Percentiles rank a stretch among this genome's conserved stretches.
phyloP scores from a whole-genome alignment of 2,888 invertebrate species.

The Serrognathus titanus region DNA sequence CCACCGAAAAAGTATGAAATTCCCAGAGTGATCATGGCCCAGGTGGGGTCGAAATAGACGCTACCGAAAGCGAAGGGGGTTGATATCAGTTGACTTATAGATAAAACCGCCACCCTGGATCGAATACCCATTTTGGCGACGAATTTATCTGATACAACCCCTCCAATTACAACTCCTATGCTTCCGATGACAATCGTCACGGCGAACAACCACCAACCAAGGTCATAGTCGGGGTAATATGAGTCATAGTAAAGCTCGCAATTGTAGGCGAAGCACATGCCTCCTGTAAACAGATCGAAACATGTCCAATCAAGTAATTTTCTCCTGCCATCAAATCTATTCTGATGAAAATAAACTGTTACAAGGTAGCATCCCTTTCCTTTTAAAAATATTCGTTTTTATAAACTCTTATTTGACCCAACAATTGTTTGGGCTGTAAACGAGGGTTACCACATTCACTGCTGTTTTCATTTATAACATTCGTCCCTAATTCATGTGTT shows the following conservation, averaged over 20 bases:
- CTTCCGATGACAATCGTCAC: constrained; percentile 84
- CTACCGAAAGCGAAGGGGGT: constrained; percentile 85
- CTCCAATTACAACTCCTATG: constrained; percentile 71
- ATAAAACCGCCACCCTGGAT: constrained; percentile 75
- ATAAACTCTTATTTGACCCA: no score
- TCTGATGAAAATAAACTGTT: no score
- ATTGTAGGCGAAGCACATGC: constrained; percentile 89
- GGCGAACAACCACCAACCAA: constrained; percentile 87
- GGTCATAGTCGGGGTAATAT: constrained; percentile 85
- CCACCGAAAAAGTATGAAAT: constrained; percentile 84
- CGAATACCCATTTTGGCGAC: constrained; percentile 83
- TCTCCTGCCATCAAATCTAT: no score
- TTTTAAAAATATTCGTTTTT: no score
- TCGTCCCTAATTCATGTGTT: no score
- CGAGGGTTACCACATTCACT: no score
- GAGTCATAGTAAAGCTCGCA: constrained; percentile 84
- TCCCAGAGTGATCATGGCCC: constrained; percentile 86
- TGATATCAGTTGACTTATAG: constrained; percentile 77
- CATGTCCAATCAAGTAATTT: not conserved
- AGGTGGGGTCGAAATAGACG: constrained; percentile 74
- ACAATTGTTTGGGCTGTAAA: no score
- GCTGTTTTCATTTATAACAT: no score
- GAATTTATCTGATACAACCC: constrained; percentile 79
- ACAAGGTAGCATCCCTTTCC: no score
- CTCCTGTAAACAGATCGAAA: constrained; percentile 54